phyloP scores from a whole-genome alignment of 2,888 invertebrate species.

The Cryptus viduatorius region DNA sequence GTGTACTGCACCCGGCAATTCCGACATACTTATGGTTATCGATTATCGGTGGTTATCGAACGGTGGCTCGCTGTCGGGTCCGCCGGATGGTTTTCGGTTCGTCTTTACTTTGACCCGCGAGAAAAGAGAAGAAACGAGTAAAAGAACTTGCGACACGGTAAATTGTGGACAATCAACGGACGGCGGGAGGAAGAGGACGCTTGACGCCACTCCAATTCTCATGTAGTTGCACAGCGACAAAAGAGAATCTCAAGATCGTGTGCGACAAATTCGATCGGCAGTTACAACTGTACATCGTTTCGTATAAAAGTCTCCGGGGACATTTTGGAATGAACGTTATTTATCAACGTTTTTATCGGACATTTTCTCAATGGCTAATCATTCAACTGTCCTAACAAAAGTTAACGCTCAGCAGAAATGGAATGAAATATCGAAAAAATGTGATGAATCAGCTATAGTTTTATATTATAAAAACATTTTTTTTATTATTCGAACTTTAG shows the following conservation, averaged over 20 bases:
- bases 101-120: constrained; percentile 10
- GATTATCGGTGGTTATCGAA: constrained; percentile 55
- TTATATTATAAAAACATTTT: too few species aligned
- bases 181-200: neutral
- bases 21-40: constrained; percentile 53
- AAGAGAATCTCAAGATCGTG: neutral
- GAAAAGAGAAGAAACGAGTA: constrained; percentile 1
- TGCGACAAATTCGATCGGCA: neutral
- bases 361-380: too few species aligned
- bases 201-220: neutral
- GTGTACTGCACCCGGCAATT: constrained; percentile 18
- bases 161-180: constrained; percentile 12
- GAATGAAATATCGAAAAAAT: too few species aligned
- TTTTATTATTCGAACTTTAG: too few species aligned
- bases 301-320: too few species aligned
- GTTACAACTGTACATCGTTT: too few species aligned
- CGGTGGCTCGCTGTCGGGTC: constrained; percentile 9
- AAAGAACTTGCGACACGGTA: neutral
- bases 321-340: too few species aligned
- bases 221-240: neutral
- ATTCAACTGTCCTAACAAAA: too few species aligned
- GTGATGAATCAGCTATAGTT: too few species aligned
- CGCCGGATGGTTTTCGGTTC: constrained; percentile 19
- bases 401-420: too few species aligned
- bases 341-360: too few species aligned